Percentiles rank a stretch among this genome's conserved stretches.
Evolutionary conservation across 2,113 vertebrate genomes (phyloP).

Genomic region (Chaetodon trifascialis): DNA sequence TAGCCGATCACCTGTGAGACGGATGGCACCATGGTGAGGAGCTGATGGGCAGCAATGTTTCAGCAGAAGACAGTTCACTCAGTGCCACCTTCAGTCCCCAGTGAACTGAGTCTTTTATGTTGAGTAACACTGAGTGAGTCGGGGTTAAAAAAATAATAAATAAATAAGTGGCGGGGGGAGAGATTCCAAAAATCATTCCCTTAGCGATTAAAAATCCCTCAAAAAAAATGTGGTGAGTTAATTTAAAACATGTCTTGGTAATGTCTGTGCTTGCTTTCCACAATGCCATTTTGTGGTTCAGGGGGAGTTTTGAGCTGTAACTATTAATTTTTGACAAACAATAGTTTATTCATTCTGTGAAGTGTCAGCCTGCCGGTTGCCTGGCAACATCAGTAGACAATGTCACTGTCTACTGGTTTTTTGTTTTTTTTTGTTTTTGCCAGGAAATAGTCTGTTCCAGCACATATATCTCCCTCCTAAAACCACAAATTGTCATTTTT

Average conservation of each 20-base stretch:
- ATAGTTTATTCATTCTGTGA: neutral
- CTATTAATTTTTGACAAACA: neutral
- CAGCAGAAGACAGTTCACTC: neutral
- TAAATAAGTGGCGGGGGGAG: too few species aligned
- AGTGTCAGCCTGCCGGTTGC: neutral
- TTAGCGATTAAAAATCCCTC: neutral
- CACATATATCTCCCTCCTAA: neutral
- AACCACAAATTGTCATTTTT: neutral
- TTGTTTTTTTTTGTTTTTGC: too few species aligned
- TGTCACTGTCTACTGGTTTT: neutral
- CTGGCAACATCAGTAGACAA: neutral
- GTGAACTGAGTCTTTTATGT: too few species aligned
- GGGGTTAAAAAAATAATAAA: too few species aligned
- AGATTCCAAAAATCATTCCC: neutral
- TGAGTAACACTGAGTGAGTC: too few species aligned
- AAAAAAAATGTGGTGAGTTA: too few species aligned
- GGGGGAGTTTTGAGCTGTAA: neutral
- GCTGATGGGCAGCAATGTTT: conserved; percentile 2
- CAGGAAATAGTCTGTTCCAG: neutral
- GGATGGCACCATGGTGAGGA: neutral
- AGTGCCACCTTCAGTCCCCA: neutral
- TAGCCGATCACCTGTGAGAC: neutral
- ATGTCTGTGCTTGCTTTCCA: neutral
- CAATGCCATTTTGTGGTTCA: neutral
- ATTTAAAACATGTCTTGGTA: neutral